A percentile compares a stretch with the other conserved stretches of the same genome.
Conservation (phyloP, 64 coral and sea anemone genomes). For the Anthopleura sola region DNA sequence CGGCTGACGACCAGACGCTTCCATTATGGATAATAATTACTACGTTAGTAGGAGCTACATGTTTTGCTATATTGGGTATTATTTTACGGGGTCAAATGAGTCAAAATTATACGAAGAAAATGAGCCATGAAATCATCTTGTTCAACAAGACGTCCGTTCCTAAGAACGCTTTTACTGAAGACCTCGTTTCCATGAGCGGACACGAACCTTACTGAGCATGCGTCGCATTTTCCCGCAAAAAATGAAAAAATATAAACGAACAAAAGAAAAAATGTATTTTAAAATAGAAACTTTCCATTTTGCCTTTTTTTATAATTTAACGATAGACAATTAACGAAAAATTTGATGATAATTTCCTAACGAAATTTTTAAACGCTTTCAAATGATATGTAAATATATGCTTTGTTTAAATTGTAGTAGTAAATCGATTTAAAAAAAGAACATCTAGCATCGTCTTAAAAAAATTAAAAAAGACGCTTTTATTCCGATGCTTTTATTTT, state of each 20-base stretch:
- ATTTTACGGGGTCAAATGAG: neutral
- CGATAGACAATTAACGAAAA: no score
- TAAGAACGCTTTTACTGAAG: conserved; percentile 51
- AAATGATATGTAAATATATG: no score
- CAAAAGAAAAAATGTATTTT: neutral
- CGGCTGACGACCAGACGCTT: neutral
- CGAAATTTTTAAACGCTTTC: no score
- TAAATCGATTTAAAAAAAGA: neutral
- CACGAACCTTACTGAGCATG: conserved; percentile 1
- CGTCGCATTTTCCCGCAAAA: neutral
- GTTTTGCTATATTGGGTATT: neutral
- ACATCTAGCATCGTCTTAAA: neutral
- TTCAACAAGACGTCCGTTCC: conserved; percentile 38
- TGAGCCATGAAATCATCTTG: conserved; percentile 10
- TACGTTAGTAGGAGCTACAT: neutral
- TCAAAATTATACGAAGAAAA: conserved; percentile 1
- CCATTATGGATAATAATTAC: neutral
- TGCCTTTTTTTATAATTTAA: no score
- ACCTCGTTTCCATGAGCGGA: conserved; percentile 49
- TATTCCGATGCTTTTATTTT: neutral
- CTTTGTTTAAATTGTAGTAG: neutral
- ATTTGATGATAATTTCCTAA: no score
- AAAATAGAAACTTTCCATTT: neutral
- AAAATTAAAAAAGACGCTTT: neutral
- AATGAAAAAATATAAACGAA: neutral